Percentiles rank a stretch among this genome's conserved stretches.
phyloP scores from a whole-genome alignment of 53 echinoderm and acorn worm species.

The Pentamera pediparva region DNA sequence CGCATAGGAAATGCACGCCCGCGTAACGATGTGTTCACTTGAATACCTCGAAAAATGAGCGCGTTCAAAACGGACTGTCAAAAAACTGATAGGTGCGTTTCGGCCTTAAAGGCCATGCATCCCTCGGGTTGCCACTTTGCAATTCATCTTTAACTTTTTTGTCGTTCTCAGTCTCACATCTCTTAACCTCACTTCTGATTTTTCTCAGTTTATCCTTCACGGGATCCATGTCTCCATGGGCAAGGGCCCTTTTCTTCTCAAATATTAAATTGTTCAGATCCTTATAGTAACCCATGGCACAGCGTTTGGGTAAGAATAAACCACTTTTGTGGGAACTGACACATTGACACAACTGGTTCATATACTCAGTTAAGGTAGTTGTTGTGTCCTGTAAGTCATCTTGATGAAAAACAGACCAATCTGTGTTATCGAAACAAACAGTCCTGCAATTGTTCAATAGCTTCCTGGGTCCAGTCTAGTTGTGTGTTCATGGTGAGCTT shows the following conservation, averaged over 20 bases:
- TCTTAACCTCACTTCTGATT: neutral
- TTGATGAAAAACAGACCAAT: conserved; percentile 4
- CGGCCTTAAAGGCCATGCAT: too few relatives aligned
- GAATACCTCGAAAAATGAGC: too few relatives aligned
- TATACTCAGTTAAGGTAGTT: neutral
- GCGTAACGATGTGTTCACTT: too few relatives aligned
- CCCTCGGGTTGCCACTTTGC: too few relatives aligned
- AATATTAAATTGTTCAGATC: neutral
- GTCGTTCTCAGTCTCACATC: neutral
- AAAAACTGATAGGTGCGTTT: too few relatives aligned
- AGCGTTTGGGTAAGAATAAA: neutral
- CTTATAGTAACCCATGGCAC: neutral
- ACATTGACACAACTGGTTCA: neutral
- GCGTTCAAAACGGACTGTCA: too few relatives aligned
- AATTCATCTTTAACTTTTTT: neutral
- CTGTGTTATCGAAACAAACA: conserved; percentile 26
- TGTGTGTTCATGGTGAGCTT: conserved; percentile 9
- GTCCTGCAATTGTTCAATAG: conserved; percentile 23
- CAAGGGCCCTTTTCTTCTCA: neutral
- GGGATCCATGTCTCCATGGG: neutral
- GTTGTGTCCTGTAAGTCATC: neutral
- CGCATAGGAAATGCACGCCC: too few relatives aligned
- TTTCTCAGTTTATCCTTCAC: neutral
- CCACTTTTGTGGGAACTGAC: neutral
- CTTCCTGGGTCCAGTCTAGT: conserved; percentile 15